Evolutionary conservation across 2,888 invertebrate genomes (phyloP).

Genomic region (Loripinus fragilis): DNA sequence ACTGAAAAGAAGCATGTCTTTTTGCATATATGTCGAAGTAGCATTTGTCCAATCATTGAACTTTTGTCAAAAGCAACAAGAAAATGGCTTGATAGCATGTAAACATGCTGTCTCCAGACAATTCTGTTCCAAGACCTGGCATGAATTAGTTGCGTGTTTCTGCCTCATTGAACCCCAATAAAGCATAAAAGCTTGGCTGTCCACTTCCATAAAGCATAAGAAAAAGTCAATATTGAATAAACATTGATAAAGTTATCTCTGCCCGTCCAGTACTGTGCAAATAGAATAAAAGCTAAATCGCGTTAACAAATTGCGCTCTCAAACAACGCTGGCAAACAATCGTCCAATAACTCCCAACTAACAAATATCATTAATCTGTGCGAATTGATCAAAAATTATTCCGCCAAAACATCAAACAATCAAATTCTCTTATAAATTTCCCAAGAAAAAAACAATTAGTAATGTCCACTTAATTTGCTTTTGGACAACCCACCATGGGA

Average conservation of each 20-base stretch:
- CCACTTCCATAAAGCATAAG: too few relatives aligned
- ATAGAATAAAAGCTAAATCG: conserved; percentile 18
- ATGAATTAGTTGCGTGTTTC: too few relatives aligned
- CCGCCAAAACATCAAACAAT: conserved; percentile 10
- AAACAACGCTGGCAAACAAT: conserved; percentile 4
- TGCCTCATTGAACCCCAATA: too few relatives aligned
- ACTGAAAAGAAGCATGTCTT: too few relatives aligned
- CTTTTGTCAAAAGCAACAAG: too few relatives aligned
- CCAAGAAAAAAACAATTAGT: conserved; percentile 8
- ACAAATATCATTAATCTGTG: conserved; percentile 5
- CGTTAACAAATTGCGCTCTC: conserved; percentile 5
- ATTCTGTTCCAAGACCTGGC: too few relatives aligned
- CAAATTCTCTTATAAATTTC: conserved; percentile 14
- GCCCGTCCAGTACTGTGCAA: background rate
- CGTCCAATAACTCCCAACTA: background rate
- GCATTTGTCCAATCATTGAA: too few relatives aligned
- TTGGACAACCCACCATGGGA: too few relatives aligned
- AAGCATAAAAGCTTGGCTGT: too few relatives aligned
- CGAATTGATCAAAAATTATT: conserved; percentile 5
- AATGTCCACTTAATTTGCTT: conserved; percentile 18
- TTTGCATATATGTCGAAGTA: too few relatives aligned
- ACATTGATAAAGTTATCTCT: background rate
- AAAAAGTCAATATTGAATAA: background rate
- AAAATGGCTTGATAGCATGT: too few relatives aligned
- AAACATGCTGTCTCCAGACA: too few relatives aligned